These are phyloP conservation scores for Oscheius sp. DNA, from an alignment of 1,140 invertebrate genomes.

Conservation along the genomic window DNA sequence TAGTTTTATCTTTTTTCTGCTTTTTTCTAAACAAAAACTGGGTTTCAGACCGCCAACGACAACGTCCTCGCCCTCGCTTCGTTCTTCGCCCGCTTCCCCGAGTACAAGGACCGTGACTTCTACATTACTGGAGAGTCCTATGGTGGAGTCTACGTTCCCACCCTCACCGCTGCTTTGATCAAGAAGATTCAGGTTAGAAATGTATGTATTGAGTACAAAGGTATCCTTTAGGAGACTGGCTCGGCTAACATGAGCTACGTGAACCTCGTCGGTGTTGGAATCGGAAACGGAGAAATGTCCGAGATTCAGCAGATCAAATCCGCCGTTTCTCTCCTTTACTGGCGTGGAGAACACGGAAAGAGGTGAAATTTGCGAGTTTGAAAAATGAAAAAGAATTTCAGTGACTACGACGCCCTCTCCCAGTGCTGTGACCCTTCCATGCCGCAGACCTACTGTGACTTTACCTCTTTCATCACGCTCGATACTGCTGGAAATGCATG, in stretches of 20 bases:
- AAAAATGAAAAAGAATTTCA: not conserved
- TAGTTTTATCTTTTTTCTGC: too few species aligned
- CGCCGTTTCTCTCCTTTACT: constrained; percentile 30
- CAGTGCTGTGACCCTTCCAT: constrained; percentile 22
- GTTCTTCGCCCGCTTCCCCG: constrained; percentile 65
- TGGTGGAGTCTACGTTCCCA: constrained; percentile 64
- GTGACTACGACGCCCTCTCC: constrained; percentile 24
- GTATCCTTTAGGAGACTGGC: not conserved
- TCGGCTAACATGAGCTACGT: constrained; percentile 3
- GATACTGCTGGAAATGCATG: constrained; percentile 31
- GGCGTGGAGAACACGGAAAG: constrained; percentile 33
- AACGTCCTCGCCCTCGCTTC: constrained; percentile 63
- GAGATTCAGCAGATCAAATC: constrained; percentile 40
- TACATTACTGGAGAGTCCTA: constrained; percentile 64
- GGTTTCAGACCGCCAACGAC: constrained; percentile 51
- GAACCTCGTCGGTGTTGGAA: constrained; percentile 36
- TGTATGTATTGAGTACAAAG: too few species aligned
- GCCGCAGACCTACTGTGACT: constrained; percentile 35
- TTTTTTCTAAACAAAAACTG: too few species aligned
- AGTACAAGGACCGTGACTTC: constrained; percentile 62
- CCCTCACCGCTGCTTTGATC: constrained; percentile 59
- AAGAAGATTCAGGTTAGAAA: constrained; percentile 16
- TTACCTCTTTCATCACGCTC: constrained; percentile 26
- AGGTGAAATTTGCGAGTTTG: not conserved
- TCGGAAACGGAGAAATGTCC: constrained; percentile 41